phyloP scores from a whole-genome alignment of 1,140 invertebrate species.

The Antheraea pernyi region DNA sequence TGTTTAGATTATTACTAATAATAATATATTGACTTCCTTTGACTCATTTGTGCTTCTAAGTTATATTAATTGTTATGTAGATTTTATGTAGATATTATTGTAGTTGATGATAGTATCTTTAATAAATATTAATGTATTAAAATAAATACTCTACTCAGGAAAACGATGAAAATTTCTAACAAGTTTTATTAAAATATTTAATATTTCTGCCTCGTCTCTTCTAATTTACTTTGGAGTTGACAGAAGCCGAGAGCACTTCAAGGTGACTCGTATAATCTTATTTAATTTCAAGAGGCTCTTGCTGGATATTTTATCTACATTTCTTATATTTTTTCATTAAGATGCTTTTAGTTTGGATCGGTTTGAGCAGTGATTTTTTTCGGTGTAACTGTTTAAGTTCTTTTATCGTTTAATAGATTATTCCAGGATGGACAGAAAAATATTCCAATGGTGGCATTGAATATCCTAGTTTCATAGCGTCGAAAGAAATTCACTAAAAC shows the following conservation, averaged over 20 bases:
- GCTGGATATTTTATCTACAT: background rate
- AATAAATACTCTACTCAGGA: background rate
- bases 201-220: background rate
- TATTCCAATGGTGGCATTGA: too few relatives aligned
- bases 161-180: constrained; percentile 1
- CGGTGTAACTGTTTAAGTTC: too few relatives aligned
- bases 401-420: too few relatives aligned
- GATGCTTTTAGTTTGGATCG: background rate
- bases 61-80: too few relatives aligned
- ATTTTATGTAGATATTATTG: too few relatives aligned
- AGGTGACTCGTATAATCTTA: constrained; percentile 1
- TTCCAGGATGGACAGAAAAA: too few relatives aligned
- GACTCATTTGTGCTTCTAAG: too few relatives aligned
- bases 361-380: background rate
- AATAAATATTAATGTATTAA: constrained; percentile 1
- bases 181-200: constrained; percentile 4
- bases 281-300: background rate
- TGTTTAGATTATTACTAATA: too few relatives aligned
- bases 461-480: too few relatives aligned
- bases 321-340: background rate
- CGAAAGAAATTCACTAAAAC: too few relatives aligned
- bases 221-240: constrained; percentile 4
- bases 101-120: background rate
- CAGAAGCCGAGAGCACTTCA: constrained; percentile 1
- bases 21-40: too few relatives aligned